These are phyloP conservation scores for Agrypnus murinus DNA, from an alignment of 2,888 invertebrate genomes.

Conservation along the genomic window DNA sequence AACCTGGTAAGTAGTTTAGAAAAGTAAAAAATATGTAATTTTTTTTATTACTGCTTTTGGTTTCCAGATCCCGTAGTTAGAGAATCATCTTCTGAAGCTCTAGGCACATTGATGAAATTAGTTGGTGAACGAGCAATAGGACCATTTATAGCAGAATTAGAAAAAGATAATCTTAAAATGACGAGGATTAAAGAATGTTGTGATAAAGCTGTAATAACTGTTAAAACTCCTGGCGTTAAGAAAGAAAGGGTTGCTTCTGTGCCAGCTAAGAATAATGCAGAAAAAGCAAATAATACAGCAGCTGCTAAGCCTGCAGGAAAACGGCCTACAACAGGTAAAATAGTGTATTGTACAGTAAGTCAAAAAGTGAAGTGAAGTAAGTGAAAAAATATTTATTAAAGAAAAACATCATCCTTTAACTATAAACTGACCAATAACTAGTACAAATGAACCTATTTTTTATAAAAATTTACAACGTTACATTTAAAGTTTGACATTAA, in stretches of 20 bases:
- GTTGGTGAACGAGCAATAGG: constrained; percentile 93
- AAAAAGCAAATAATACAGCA: neutral
- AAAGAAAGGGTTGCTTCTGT: constrained; percentile 77
- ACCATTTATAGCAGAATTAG: constrained; percentile 91
- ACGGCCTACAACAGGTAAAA: constrained; percentile 68
- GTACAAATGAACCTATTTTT: too few species aligned
- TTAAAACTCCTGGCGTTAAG: constrained; percentile 79
- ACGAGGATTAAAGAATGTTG: constrained; percentile 94
- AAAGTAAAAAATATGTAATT: too few species aligned
- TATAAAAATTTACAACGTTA: too few species aligned
- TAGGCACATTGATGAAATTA: constrained; percentile 95
- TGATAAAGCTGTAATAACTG: constrained; percentile 92
- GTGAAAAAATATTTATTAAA: too few species aligned
- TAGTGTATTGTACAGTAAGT: too few species aligned
- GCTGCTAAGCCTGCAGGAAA: constrained; percentile 58
- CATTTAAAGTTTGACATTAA: too few species aligned
- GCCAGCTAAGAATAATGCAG: constrained; percentile 70
- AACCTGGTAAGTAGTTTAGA: constrained; percentile 75
- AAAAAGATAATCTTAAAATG: constrained; percentile 93
- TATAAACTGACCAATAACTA: too few species aligned
- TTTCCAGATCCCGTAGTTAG: constrained; percentile 93
- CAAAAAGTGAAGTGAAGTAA: too few species aligned
- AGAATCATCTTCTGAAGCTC: constrained; percentile 93
- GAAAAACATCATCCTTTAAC: too few species aligned
- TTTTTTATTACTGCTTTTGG: too few species aligned